Conservation (phyloP, 2,113 vertebrate species). For the Tiliqua scincoides region DNA sequence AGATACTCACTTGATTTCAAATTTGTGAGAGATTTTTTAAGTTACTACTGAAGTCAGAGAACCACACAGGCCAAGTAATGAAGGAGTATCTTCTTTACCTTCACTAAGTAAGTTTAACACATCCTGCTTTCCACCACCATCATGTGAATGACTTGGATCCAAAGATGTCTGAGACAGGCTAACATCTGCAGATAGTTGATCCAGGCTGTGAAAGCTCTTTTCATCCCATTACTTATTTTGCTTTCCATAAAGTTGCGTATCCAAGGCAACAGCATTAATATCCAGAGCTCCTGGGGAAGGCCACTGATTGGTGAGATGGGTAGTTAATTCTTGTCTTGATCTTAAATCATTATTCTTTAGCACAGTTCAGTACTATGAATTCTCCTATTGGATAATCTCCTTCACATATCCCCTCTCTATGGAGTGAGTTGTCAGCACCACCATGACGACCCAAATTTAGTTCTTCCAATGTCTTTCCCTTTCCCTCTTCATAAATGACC, state of each 20-base stretch:
- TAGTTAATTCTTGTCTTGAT: slow-evolving; percentile 96
- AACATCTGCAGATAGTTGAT: slow-evolving; percentile 89
- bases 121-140: slow-evolving; percentile 80
- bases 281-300: slow-evolving; percentile 94
- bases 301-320: slow-evolving; percentile 99
- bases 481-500: too few relatives aligned
- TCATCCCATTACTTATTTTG: slow-evolving; percentile 91
- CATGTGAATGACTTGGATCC: slow-evolving; percentile 82
- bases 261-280: slow-evolving; percentile 94
- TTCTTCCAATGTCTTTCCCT: too few relatives aligned
- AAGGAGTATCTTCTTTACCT: slow-evolving; percentile 96
- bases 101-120: slow-evolving; percentile 81
- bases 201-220: slow-evolving; percentile 91
- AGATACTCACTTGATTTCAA: slow-evolving; percentile 95
- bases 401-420: slow-evolving; percentile 5
- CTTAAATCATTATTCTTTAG: slow-evolving; percentile 97
- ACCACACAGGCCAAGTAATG: slow-evolving; percentile 91
- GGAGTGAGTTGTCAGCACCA: slow-evolving; percentile 6
- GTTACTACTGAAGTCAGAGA: slow-evolving; percentile 94
- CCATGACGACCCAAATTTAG: slow-evolving; percentile 23
- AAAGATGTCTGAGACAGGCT: slow-evolving; percentile 91
- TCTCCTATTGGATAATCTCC: neutral
- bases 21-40: slow-evolving; percentile 95
- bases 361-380: slow-evolving; percentile 78
- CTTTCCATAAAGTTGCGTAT: slow-evolving; percentile 94